These are phyloP conservation scores for Macrotis lagotis DNA, from an alignment of 2,113 vertebrate species.

Conservation along the genomic window DNA sequence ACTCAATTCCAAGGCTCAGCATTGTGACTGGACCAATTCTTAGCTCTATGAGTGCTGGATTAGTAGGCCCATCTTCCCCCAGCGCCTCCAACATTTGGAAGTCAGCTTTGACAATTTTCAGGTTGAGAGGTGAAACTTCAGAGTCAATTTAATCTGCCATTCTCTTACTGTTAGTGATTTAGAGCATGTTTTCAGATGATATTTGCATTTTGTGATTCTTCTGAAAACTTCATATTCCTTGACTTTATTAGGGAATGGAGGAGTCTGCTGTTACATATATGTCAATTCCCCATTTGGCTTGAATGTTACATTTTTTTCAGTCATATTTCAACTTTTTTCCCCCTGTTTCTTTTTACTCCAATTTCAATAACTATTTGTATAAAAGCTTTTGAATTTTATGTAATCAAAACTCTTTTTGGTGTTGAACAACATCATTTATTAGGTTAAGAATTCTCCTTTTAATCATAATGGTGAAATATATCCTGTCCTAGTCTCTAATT, in stretches of 20 bases:
- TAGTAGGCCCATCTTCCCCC: background rate
- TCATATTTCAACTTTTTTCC: background rate
- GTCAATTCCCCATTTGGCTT: background rate
- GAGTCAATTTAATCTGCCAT: background rate
- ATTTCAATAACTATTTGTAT: background rate
- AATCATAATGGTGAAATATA: background rate
- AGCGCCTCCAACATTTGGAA: background rate
- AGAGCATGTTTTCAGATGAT: background rate
- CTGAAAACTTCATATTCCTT: background rate
- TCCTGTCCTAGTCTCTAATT: background rate
- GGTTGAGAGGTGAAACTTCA: background rate
- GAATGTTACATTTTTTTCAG: background rate
- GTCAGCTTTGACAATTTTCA: background rate
- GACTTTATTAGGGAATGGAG: background rate
- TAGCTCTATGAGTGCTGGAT: too few relatives aligned
- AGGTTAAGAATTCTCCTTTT: background rate
- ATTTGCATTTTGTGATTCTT: background rate
- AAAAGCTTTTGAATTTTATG: background rate
- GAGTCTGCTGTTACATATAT: too few relatives aligned
- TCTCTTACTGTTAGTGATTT: background rate
- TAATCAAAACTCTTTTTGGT: background rate
- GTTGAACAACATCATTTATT: background rate
- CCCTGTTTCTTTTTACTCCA: background rate
- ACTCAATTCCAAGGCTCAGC: background rate
- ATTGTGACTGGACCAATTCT: too few relatives aligned